Evolutionary conservation across 2,888 invertebrate species (phyloP).

Genomic region (Microchrysa polita): DNA sequence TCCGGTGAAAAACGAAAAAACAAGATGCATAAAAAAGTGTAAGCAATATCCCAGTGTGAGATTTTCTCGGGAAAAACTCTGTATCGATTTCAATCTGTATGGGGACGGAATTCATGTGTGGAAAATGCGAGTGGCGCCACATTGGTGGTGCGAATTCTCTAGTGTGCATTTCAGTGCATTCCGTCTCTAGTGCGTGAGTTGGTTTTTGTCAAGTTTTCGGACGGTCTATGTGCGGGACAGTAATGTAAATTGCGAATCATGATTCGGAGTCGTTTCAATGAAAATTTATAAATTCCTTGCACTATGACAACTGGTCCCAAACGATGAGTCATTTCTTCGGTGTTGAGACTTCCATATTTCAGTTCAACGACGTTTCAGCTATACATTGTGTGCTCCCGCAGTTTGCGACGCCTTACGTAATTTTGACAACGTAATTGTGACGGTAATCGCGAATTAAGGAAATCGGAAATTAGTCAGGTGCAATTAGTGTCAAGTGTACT

Average conservation of each 20-base stretch:
- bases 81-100: constrained; percentile 13
- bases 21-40: too few relatives aligned
- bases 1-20: background rate
- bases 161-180: constrained; percentile 5
- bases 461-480: background rate
- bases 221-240: background rate
- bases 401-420: constrained; percentile 28
- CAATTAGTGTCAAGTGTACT: background rate
- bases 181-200: background rate
- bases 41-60: background rate
- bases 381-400: background rate
- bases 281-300: constrained; percentile 15
- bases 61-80: background rate
- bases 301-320: constrained; percentile 1
- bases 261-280: background rate
- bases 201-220: background rate
- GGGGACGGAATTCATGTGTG: constrained; percentile 13
- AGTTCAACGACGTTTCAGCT: constrained; percentile 13
- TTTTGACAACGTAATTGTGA: background rate
- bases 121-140: constrained; percentile 11
- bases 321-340: constrained; percentile 25
- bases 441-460: background rate
- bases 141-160: background rate
- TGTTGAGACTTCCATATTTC: background rate
- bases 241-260: background rate